Conservation (phyloP, 2,888 invertebrate species). For the Ectemnius lituratus region DNA sequence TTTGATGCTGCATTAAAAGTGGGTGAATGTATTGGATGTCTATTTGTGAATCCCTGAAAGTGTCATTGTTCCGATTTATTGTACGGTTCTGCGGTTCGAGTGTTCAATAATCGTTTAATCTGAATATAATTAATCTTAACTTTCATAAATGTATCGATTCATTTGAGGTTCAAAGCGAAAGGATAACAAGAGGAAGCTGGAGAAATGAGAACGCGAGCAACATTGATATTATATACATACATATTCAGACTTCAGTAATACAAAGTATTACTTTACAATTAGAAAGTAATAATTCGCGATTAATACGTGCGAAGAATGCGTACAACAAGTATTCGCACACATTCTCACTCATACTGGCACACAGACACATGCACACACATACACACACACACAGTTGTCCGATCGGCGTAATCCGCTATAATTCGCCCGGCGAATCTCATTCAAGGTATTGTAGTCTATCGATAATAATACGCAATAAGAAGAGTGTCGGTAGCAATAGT, state of each 20-base stretch:
- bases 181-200: background rate
- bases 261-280: background rate
- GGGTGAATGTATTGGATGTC: background rate
- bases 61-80: too few relatives aligned
- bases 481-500: conserved; percentile 53
- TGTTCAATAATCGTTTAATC: too few relatives aligned
- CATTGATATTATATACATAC: background rate
- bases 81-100: too few relatives aligned
- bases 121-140: too few relatives aligned
- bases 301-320: background rate
- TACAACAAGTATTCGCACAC: background rate
- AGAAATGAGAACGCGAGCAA: background rate
- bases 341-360: background rate
- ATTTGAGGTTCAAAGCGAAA: too few relatives aligned
- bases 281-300: background rate
- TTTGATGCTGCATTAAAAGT: background rate
- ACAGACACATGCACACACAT: background rate
- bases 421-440: background rate
- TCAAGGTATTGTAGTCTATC: conserved; percentile 32
- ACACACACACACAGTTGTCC: background rate
- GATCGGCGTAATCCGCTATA: background rate
- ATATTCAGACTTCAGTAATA: background rate
- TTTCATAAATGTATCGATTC: too few relatives aligned
- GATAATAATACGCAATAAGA: conserved; percentile 50
- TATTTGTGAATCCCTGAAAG: too few relatives aligned